A percentile compares a stretch with the other conserved stretches of the same genome.
phyloP scores from a whole-genome alignment of 2,888 invertebrate genomes.

The Tetramorium bicarinatum region DNA sequence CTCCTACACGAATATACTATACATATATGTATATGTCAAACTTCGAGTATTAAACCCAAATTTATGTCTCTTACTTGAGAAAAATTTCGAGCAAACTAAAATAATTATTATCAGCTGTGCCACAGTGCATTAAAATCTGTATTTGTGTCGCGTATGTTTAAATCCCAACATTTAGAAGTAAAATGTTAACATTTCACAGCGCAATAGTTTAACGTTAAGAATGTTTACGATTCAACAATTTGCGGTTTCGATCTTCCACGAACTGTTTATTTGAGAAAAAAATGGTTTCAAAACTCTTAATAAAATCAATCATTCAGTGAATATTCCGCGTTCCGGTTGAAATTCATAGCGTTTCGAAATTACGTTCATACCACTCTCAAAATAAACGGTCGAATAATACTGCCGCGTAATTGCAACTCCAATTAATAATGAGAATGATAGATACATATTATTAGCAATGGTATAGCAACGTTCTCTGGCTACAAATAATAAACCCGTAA shows the following conservation, averaged over 20 bases:
- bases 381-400: constrained; percentile 11
- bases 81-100: background rate
- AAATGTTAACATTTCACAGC: constrained; percentile 4
- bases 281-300: constrained; percentile 1
- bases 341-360: constrained; percentile 2
- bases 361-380: background rate
- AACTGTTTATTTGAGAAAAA: background rate
- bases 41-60: background rate
- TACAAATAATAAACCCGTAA: background rate
- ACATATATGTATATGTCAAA: background rate
- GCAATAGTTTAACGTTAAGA: background rate
- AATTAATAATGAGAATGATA: background rate
- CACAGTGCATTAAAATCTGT: background rate
- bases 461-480: background rate
- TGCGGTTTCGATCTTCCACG: background rate
- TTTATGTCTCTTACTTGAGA: background rate
- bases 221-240: background rate
- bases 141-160: background rate
- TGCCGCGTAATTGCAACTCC: background rate
- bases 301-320: background rate
- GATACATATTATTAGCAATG: background rate
- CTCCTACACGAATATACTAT: background rate
- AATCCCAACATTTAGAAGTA: background rate
- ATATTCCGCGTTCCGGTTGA: background rate
- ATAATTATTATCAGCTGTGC: background rate